Evolutionary conservation across 1,140 invertebrate species (phyloP).

Genomic region (Formica selysi): DNA sequence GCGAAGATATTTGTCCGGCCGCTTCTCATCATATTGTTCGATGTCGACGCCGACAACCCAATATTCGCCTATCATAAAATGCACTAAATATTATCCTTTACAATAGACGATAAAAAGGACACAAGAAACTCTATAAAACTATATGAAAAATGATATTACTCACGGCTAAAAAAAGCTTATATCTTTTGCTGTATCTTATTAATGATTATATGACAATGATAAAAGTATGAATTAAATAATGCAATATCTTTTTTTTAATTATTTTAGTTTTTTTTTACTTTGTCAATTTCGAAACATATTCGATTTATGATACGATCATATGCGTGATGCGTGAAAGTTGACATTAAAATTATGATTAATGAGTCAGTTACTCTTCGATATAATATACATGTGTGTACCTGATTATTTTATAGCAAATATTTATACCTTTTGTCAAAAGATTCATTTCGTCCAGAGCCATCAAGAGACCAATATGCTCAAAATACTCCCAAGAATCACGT

Average conservation of each 20-base stretch:
- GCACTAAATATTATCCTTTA: neutral
- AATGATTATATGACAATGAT: neutral
- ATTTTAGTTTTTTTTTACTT: neutral
- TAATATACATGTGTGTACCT: slow-evolving; percentile 62
- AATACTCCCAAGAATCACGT: slow-evolving; percentile 96
- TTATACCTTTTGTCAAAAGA: slow-evolving; percentile 92
- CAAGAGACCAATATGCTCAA: slow-evolving; percentile 94
- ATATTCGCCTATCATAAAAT: slow-evolving; percentile 91
- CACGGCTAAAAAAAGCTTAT: neutral
- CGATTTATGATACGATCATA: neutral
- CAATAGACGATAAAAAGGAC: neutral
- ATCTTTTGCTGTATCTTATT: neutral
- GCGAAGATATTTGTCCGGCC: slow-evolving; percentile 91
- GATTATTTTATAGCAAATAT: slow-evolving; percentile 66
- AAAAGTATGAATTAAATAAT: neutral
- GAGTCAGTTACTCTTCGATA: slow-evolving; percentile 46
- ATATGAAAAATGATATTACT: neutral
- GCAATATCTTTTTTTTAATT: neutral
- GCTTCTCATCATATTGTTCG: slow-evolving; percentile 92
- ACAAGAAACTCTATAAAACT: slow-evolving; percentile 13
- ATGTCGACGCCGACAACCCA: slow-evolving; percentile 96
- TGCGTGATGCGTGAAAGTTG: slow-evolving; percentile 1
- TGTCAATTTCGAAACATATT: neutral
- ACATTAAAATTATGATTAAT: slow-evolving; percentile 36
- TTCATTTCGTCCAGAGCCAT: slow-evolving; percentile 93